Evolutionary conservation across 37 sponge, comb jelly and placozoan genomes (phyloP).

Genomic region (Geodia barretti): DNA sequence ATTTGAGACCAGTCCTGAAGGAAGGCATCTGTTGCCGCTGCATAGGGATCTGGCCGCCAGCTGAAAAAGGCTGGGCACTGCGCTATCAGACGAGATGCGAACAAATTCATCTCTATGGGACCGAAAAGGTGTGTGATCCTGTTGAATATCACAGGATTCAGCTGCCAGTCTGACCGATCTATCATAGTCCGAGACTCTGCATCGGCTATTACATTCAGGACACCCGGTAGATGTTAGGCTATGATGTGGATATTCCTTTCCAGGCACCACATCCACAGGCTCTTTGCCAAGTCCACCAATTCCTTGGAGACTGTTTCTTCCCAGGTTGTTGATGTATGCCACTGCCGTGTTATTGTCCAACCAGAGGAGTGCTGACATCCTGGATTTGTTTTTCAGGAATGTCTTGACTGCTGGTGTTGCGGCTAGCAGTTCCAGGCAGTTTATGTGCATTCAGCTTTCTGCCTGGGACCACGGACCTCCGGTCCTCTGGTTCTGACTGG

Average conservation of each 20-base stretch:
- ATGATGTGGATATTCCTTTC: conserved; percentile 30
- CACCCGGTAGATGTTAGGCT: conserved; percentile 41
- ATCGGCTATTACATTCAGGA: conserved; percentile 31
- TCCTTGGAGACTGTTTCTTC: conserved; percentile 26
- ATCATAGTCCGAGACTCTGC: conserved; percentile 25
- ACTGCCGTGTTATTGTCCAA: conserved; percentile 50
- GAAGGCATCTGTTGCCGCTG: conserved; percentile 49
- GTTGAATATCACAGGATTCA: conserved; percentile 22
- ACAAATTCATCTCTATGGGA: conserved; percentile 10
- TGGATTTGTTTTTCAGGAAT: conserved; percentile 24
- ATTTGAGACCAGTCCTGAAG: conserved; percentile 20
- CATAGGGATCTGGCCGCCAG: conserved; percentile 41
- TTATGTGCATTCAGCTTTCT: conserved; percentile 52
- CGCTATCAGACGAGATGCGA: conserved; percentile 11
- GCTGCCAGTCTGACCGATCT: conserved; percentile 46
- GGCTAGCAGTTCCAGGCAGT: conserved; percentile 61
- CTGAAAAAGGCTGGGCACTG: conserved; percentile 35
- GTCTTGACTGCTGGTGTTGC: conserved; percentile 36
- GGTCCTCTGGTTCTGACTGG: conserved; percentile 26
- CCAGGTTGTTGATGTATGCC: conserved; percentile 44
- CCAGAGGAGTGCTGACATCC: conserved; percentile 7
- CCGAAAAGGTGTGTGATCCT: conserved; percentile 7
- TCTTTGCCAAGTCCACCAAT: conserved; percentile 6
- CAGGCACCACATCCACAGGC: conserved; percentile 57
- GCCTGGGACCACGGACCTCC: conserved; percentile 59